Base-by-base conservation (phyloP, 2,113 vertebrate genomes). In the Bubo bubo region DNA sequence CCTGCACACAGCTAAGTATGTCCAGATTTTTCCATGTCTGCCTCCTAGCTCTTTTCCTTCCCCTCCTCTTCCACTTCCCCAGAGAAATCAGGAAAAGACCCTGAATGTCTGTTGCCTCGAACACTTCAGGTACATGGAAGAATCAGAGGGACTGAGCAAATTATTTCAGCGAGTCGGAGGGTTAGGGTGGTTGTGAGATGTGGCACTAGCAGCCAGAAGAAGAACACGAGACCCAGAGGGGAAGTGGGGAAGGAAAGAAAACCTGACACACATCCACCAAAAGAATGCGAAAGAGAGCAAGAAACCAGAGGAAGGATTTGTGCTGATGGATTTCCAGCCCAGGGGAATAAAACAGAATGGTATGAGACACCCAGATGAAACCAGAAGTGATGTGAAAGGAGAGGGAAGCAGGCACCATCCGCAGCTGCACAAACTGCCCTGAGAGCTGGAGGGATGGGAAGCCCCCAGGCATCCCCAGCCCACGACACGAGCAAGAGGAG, bases 401-500 rank as follows among this genome's bases (percentile, higher is more conserved):
- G 87, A 79, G 35, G 70, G 94, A 93, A 95, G 95, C 88, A 56
- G 90, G 39, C 2, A 0, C 77, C 2, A 2, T 14, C 43, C 0
- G 1, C 91, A 92, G 87, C 87, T 93, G 95, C 74, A 87, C 32
- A 2, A 34, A 3, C 49, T 86, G 81, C 59, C 68, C 76, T 58
- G 93, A 74, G 89, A 95, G 63, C 79, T 6, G 1, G 9, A 37
- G 79, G 34, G 66, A 49, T 87, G 84, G 79, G 87, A 79, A 96
- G 58, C 45, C 62, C 64, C 90, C 0, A 5, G 24, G 34, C 45
- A 59, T 9, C 88, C 37, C 34, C 90, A 55, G 35, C 52, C 70
- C 4, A 0, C 5, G 0, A 16, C 2, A 0, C 0, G 3, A 67
- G 75, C 0, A 11, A 53, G 53, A 60, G 47, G 75, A 92, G 92